These are phyloP conservation scores for Kryphioiulus occultus DNA, from an alignment of 2,888 invertebrate genomes.

Conservation along the genomic window DNA sequence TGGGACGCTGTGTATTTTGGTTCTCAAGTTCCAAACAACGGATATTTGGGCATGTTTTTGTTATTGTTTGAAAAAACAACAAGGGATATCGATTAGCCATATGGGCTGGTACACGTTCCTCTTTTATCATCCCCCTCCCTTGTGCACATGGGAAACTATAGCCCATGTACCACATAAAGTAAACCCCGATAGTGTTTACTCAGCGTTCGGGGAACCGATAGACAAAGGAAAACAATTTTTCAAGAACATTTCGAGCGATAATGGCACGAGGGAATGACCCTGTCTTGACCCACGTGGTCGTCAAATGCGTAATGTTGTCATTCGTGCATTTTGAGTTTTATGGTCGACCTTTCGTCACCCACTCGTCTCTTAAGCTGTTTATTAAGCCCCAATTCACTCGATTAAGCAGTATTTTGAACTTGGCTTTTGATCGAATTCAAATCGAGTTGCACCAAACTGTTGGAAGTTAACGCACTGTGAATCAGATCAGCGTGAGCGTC, in stretches of 20 bases:
- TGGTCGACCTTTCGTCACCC: too few relatives aligned
- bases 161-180: background rate
- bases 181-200: background rate
- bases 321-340: background rate
- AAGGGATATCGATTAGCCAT: conserved; percentile 31
- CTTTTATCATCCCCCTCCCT: background rate
- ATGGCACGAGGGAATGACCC: conserved; percentile 4
- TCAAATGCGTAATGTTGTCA: background rate
- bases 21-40: background rate
- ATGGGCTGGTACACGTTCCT: conserved; percentile 6
- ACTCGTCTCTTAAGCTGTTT: too few relatives aligned
- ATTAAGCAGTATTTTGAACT: background rate
- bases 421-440: background rate
- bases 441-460: background rate
- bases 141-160: background rate
- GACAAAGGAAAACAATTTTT: background rate
- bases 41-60: background rate
- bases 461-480: background rate
- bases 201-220: background rate
- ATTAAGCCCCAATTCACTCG: too few relatives aligned
- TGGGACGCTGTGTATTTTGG: background rate
- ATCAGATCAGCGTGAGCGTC: background rate
- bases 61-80: conserved; percentile 24
- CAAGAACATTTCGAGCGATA: background rate
- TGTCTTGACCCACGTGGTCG: background rate